Evolutionary conservation across 2,113 vertebrate species (phyloP).

Genomic region (Lepus timidus): DNA sequence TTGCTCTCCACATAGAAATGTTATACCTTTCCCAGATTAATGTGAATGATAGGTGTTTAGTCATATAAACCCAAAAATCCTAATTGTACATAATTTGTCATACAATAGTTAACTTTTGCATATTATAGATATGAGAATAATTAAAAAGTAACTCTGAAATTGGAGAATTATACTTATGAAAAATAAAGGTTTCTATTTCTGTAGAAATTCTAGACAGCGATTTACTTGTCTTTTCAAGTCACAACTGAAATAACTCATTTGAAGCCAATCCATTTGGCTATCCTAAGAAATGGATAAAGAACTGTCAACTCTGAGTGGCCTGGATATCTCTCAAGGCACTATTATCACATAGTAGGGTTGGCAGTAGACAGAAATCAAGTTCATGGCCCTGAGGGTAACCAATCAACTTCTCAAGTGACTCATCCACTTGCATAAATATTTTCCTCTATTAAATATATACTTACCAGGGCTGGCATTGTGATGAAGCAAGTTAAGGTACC

Average conservation of each 20-base stretch:
- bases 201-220: not conserved
- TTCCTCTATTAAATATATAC: not conserved
- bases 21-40: not conserved
- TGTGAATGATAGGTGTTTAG: not conserved
- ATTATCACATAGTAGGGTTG: not conserved
- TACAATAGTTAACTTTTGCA: not conserved
- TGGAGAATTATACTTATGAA: not conserved
- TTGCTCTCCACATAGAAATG: not conserved
- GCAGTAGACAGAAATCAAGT: not conserved
- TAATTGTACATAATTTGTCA: not conserved
- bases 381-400: not conserved
- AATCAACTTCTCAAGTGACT: not conserved
- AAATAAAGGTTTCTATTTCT: not conserved
- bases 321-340: not conserved
- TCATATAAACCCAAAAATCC: not conserved
- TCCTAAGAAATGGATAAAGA: not conserved
- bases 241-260: not conserved
- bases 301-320: not conserved
- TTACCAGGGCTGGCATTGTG: slow-evolving; percentile 73
- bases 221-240: not conserved
- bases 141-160: slow-evolving; percentile 2
- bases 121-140: not conserved
- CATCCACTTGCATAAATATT: not conserved
- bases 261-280: not conserved
- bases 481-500: no score